phyloP scores from a whole-genome alignment of 2,113 vertebrate species.

The Hylia prasina region DNA sequence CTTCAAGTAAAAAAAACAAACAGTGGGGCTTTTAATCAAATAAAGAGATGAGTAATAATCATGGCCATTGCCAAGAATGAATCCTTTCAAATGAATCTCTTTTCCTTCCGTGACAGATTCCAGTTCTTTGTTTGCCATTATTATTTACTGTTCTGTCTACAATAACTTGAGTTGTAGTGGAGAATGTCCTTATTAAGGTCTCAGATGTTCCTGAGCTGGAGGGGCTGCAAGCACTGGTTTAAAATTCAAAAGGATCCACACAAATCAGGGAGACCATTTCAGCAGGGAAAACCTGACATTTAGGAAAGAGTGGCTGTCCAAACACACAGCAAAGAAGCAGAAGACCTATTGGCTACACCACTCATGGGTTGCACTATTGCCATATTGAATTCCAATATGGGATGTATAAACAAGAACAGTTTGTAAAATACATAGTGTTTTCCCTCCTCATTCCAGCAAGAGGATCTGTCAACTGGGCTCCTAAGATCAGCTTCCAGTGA shows the following conservation, averaged over 20 bases:
- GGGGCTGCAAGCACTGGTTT: background rate
- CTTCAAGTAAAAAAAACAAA: background rate
- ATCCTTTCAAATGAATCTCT: conserved; percentile 9
- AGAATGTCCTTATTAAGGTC: background rate
- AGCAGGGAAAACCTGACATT: background rate
- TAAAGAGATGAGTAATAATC: conserved; percentile 1
- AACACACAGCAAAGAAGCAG: background rate
- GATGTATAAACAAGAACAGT: background rate
- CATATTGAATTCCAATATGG: background rate
- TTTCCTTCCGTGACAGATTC: conserved; percentile 1
- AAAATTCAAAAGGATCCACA: background rate
- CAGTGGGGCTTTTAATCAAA: background rate
- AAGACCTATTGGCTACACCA: background rate
- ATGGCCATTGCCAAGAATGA: background rate
- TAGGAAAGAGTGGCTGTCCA: background rate
- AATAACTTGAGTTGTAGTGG: background rate
- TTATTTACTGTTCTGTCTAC: background rate
- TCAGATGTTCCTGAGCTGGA: background rate
- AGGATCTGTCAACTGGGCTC: background rate
- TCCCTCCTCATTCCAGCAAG: background rate
- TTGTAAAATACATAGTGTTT: background rate
- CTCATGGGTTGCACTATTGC: background rate
- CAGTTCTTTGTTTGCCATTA: background rate
- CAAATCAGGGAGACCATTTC: background rate
- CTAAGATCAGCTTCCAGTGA: background rate